Percentiles rank a stretch among this genome's conserved stretches.
Conservation (phyloP, 2,113 vertebrate species). For the Neotoma lepida region DNA sequence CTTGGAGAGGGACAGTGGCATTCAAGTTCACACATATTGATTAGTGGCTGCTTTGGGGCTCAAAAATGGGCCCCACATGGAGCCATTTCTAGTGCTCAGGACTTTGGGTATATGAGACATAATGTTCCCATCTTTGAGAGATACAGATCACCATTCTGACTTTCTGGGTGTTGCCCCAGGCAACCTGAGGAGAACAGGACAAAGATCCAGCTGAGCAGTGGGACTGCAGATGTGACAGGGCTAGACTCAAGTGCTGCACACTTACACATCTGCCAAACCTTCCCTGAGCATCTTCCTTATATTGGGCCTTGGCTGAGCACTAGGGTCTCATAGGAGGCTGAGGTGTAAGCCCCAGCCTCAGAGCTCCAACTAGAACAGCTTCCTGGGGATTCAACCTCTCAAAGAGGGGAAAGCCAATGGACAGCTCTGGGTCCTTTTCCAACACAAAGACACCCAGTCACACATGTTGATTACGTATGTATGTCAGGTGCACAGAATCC, state of each 20-base stretch:
- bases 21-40: neutral
- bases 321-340: neutral
- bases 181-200: neutral
- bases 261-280: neutral
- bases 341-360: neutral
- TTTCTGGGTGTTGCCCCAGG: neutral
- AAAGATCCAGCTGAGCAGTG: neutral
- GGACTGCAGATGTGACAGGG: neutral
- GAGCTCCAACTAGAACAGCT: neutral
- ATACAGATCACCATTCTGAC: neutral
- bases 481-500: neutral
- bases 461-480: neutral
- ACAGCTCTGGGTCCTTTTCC: neutral
- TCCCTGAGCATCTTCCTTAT: neutral
- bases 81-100: neutral
- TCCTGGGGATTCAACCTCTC: neutral
- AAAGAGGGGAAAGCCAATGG: neutral
- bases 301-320: neutral
- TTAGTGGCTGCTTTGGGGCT: neutral
- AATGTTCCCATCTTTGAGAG: neutral
- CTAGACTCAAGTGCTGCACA: rapidly evolving
- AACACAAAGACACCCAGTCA: neutral
- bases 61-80: neutral
- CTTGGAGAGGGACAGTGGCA: neutral
- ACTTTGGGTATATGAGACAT: neutral